Conservation (phyloP, 2,888 invertebrate species). For the Calameuta idolon region DNA sequence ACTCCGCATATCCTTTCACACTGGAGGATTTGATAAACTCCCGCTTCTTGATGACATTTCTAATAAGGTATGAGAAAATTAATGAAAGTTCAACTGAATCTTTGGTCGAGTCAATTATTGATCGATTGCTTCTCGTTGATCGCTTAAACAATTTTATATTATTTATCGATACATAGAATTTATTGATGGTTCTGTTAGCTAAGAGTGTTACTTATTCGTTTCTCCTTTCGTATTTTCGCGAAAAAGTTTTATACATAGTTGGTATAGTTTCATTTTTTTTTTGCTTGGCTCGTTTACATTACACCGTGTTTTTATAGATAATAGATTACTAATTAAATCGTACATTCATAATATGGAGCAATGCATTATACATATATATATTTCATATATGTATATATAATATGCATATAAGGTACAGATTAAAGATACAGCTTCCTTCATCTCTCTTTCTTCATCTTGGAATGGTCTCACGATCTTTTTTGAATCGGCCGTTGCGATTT, state of each 20-base stretch:
- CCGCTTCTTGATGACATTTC: neutral
- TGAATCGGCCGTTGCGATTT: slow-evolving; percentile 5
- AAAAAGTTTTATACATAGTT: slow-evolving; percentile 22
- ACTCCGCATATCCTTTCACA: neutral
- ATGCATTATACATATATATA: slow-evolving; percentile 9
- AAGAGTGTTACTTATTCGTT: slow-evolving; percentile 40
- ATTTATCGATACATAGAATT: slow-evolving; percentile 62
- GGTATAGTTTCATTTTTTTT: neutral
- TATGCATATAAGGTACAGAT: slow-evolving; percentile 10
- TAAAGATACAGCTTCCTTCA: slow-evolving; percentile 4
- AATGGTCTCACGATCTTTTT: slow-evolving; percentile 17
- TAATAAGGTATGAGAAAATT: neutral
- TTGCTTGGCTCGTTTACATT: neutral
- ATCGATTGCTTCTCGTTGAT: slow-evolving; percentile 9
- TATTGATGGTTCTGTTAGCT: slow-evolving; percentile 51
- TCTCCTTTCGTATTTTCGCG: slow-evolving; percentile 15
- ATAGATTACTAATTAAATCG: slow-evolving; percentile 2
- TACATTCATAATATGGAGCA: slow-evolving; percentile 1
- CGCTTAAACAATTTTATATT: slow-evolving; percentile 61
- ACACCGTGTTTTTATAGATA: neutral
- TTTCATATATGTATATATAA: neutral
- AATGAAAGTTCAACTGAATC: neutral
- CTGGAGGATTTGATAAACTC: neutral
- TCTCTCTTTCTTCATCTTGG: neutral
- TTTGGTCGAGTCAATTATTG: neutral